Evolutionary conservation across 64 coral and sea anemone species (phyloP).

Genomic region (Porites australiensis): DNA sequence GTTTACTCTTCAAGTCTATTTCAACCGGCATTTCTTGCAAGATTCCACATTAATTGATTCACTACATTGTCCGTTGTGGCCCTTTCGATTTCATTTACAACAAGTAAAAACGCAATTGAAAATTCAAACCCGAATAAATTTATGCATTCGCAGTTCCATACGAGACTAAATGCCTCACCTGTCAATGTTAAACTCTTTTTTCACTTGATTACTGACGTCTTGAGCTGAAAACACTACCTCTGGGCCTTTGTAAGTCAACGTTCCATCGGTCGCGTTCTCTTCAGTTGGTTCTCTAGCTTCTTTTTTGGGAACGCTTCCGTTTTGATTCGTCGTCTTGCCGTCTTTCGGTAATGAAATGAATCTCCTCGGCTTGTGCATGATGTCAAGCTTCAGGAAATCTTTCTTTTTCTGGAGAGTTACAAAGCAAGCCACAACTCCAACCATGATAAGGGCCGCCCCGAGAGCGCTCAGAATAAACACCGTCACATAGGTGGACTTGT

Average conservation of each 20-base stretch:
- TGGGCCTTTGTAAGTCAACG: not conserved
- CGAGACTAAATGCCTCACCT: not conserved
- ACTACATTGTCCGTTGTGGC: too few relatives aligned
- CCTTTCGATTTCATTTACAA: too few relatives aligned
- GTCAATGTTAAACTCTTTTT: constrained; percentile 40
- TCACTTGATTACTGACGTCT: constrained; percentile 45
- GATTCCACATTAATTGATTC: too few relatives aligned
- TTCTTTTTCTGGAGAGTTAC: constrained; percentile 42
- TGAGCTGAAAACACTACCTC: constrained; percentile 57
- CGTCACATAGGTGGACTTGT: constrained; percentile 37
- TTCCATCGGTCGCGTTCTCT: not conserved
- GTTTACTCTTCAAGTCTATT: too few relatives aligned
- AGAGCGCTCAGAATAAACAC: constrained; percentile 51
- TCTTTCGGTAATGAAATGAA: constrained; percentile 34
- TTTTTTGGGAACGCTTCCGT: constrained; percentile 33
- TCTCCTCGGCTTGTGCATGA: constrained; percentile 69
- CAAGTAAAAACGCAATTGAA: too few relatives aligned
- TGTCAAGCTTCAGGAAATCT: constrained; percentile 64
- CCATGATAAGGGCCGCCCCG: constrained; percentile 45
- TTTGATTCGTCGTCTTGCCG: not conserved
- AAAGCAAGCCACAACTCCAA: constrained; percentile 43
- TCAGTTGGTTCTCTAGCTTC: not conserved
- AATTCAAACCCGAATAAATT: too few relatives aligned
- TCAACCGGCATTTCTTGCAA: too few relatives aligned
- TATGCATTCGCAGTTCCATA: too few relatives aligned